Conservation (phyloP, 2,113 vertebrate genomes). For the Paratilapia polleni region DNA sequence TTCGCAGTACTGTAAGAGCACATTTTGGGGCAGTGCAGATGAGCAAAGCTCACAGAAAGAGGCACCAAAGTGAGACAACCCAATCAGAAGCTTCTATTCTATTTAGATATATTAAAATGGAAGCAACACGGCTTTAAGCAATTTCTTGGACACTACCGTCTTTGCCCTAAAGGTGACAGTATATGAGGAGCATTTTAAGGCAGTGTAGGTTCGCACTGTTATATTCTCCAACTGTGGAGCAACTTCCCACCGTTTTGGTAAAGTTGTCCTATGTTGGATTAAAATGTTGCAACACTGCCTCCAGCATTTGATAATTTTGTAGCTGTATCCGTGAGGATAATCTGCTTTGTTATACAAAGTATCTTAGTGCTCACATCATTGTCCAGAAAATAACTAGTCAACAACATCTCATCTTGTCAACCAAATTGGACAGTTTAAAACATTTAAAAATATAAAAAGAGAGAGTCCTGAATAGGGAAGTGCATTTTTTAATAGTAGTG, state of each 20-base stretch:
- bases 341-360: background rate
- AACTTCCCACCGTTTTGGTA: background rate
- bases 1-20: slow-evolving; percentile 60
- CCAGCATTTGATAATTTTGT: background rate
- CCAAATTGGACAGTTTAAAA: background rate
- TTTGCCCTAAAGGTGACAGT: background rate
- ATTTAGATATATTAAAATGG: background rate
- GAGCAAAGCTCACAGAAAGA: background rate
- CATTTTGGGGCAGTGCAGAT: background rate
- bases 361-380: slow-evolving; percentile 7
- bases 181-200: background rate
- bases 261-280: background rate
- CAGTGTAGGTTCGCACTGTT: background rate
- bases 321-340: slow-evolving; percentile 18
- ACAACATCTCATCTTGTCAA: background rate
- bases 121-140: background rate
- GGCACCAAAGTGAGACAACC: background rate
- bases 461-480: too few relatives aligned
- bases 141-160: slow-evolving; percentile 13
- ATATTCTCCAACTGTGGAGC: background rate
- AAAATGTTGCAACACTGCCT: slow-evolving; percentile 11
- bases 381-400: background rate
- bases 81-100: background rate
- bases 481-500: background rate
- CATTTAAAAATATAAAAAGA: background rate